phyloP scores from a whole-genome alignment of 2,797 vertebrate genomes.

The Thaleichthys pacificus region DNA sequence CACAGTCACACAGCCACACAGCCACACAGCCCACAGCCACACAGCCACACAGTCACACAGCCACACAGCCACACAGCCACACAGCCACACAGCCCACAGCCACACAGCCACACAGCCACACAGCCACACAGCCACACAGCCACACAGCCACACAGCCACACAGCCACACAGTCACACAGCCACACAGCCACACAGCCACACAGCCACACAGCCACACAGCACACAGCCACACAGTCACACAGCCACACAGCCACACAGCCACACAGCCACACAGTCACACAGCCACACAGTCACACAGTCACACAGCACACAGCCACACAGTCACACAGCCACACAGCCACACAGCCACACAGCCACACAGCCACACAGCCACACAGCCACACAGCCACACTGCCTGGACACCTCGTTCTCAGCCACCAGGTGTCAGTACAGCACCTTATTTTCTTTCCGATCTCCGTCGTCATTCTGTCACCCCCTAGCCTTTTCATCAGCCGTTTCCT shows the following conservation, averaged over 20 bases:
- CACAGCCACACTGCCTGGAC: background rate
- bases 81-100: background rate
- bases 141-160: background rate
- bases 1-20: background rate
- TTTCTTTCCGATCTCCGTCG: background rate
- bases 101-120: conserved; percentile 1
- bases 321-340: too few relatives aligned
- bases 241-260: background rate
- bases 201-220: background rate
- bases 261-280: background rate
- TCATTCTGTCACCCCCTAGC: background rate
- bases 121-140: background rate
- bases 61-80: background rate
- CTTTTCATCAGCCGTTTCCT: conserved; percentile 6
- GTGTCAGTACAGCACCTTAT: conserved; percentile 59
- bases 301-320: too few relatives aligned
- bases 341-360: background rate
- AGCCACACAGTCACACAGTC: too few relatives aligned
- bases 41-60: background rate
- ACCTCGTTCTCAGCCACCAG: conserved; percentile 49
- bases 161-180: conserved; percentile 5
- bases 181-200: background rate
- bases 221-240: conserved; percentile 1
- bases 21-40: background rate
- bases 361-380: background rate